phyloP scores from a whole-genome alignment of 2,888 invertebrate species.

The Selenia dentaria region DNA sequence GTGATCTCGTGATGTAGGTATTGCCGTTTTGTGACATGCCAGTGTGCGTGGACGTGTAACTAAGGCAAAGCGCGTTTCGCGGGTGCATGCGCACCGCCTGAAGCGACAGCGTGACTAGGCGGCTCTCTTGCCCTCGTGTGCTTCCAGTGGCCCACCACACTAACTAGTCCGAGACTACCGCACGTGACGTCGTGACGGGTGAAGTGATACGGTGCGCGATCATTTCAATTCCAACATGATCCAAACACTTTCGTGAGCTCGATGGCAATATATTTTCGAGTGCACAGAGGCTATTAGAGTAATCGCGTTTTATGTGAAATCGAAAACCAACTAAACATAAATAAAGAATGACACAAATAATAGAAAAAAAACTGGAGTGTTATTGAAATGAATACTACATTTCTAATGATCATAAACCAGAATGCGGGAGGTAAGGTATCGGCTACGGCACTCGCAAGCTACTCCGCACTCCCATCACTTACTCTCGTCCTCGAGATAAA shows the following conservation, averaged over 20 bases:
- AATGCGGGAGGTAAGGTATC: constrained; percentile 85
- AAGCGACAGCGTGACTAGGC: constrained; percentile 47
- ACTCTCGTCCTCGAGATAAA: constrained; percentile 96
- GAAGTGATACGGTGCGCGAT: constrained; percentile 43
- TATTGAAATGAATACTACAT: constrained; percentile 84
- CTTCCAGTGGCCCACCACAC: constrained; percentile 73
- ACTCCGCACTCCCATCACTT: constrained; percentile 87
- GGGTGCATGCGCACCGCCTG: constrained; percentile 40
- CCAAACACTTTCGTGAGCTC: constrained; percentile 67
- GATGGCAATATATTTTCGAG: constrained; percentile 65
- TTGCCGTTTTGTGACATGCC: constrained; percentile 43
- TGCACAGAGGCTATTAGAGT: constrained; percentile 77
- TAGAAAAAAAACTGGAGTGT: constrained; percentile 78
- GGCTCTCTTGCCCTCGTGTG: constrained; percentile 72
- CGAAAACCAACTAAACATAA: constrained; percentile 70
- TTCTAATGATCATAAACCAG: constrained; percentile 85
- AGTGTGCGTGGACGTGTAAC: constrained; percentile 48
- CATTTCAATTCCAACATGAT: constrained; percentile 48
- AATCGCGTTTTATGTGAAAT: constrained; percentile 78
- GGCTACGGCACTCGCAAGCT: constrained; percentile 88
- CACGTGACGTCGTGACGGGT: constrained; percentile 30
- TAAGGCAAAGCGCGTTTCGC: constrained; percentile 57
- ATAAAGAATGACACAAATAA: constrained; percentile 71
- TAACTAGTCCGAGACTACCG: constrained; percentile 27
- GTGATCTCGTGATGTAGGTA: constrained; percentile 26